Conservation (phyloP, 1,140 invertebrate genomes). For the Ridgeia piscesae region DNA sequence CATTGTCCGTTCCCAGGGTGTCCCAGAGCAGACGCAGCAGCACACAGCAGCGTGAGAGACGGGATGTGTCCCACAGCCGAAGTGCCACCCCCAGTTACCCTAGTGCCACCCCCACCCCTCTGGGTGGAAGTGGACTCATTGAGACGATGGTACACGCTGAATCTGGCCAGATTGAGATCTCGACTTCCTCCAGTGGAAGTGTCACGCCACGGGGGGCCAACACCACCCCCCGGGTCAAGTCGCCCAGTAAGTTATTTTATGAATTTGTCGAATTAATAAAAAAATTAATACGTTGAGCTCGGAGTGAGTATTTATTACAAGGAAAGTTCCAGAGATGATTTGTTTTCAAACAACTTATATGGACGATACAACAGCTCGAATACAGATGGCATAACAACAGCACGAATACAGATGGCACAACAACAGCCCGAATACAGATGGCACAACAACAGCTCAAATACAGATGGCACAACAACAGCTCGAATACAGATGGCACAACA, state of each 20-base stretch:
- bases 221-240: background rate
- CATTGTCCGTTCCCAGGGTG: background rate
- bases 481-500: too few species aligned
- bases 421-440: too few species aligned
- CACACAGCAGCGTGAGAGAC: background rate
- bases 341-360: too few species aligned
- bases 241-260: background rate
- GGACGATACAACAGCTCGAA: too few species aligned
- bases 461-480: too few species aligned
- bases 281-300: too few species aligned
- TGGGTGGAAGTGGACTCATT: background rate
- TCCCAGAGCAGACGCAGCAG: background rate
- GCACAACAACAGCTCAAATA: too few species aligned
- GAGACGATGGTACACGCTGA: background rate
- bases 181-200: background rate
- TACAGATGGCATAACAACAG: too few species aligned
- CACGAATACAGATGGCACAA: too few species aligned
- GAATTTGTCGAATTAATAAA: background rate
- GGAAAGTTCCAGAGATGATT: too few species aligned
- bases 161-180: background rate
- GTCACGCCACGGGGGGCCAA: background rate
- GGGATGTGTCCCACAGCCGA: background rate
- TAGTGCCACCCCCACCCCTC: background rate
- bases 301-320: too few species aligned
- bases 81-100: background rate